Conservation (phyloP, 1,140 invertebrate species). For the Steinernema khuongi region DNA sequence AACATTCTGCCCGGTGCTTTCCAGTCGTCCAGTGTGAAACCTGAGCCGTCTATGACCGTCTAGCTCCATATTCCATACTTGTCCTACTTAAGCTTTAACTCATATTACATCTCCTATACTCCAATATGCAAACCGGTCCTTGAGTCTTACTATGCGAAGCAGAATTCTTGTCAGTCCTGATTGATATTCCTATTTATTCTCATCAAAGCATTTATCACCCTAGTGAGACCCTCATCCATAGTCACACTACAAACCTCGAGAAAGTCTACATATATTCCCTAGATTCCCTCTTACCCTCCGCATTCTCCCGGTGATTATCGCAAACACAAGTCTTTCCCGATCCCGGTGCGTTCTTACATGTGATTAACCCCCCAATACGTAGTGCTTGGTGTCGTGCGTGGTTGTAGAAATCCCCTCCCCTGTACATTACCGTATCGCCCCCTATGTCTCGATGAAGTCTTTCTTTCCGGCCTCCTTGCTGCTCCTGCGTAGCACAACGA, state of each 20-base stretch:
- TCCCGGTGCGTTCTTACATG: neutral
- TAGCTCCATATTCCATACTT: neutral
- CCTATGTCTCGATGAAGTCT: neutral
- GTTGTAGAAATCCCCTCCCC: neutral
- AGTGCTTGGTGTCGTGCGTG: neutral
- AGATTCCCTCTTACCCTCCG: neutral
- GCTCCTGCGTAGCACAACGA: neutral
- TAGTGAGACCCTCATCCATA: neutral
- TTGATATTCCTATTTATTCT: too few relatives aligned
- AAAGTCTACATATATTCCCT: neutral
- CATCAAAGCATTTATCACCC: neutral
- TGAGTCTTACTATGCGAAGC: too few relatives aligned
- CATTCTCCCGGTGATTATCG: neutral
- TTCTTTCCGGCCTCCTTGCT: neutral
- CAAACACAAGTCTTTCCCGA: neutral
- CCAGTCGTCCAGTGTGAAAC: neutral
- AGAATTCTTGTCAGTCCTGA: neutral
- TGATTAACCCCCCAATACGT: neutral
- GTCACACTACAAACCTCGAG: neutral
- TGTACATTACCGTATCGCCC: neutral
- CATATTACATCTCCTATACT: neutral
- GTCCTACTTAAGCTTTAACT: constrained; percentile 5
- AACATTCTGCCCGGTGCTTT: constrained; percentile 5
- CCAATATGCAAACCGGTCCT: constrained; percentile 2
- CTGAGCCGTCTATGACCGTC: neutral